Evolutionary conservation across 2,797 vertebrate genomes (phyloP).

Genomic region (Nothura maculosa): DNA sequence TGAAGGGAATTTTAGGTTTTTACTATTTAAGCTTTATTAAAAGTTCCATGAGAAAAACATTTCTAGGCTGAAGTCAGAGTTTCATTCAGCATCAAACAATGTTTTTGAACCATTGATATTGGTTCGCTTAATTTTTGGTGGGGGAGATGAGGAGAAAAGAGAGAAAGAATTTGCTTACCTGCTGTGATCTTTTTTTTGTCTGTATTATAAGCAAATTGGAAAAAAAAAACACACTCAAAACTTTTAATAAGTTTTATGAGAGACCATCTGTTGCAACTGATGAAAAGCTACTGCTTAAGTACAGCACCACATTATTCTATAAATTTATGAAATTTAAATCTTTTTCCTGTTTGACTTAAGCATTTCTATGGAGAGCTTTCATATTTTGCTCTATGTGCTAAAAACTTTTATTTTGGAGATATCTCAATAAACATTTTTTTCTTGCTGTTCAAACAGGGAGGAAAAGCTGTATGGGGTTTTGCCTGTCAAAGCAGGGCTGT

Average conservation of each 20-base stretch:
- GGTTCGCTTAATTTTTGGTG: no score
- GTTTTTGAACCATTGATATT: neutral
- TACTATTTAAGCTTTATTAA: neutral
- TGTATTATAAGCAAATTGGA: neutral
- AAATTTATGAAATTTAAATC: neutral
- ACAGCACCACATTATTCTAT: neutral
- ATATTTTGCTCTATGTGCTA: neutral
- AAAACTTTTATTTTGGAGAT: neutral
- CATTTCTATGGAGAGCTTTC: neutral
- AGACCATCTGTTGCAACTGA: neutral
- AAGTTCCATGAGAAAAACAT: neutral
- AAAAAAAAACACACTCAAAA: neutral
- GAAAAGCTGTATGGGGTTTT: neutral
- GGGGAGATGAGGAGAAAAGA: no score
- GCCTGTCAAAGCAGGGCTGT: neutral
- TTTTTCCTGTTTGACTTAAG: neutral
- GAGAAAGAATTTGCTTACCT: no score
- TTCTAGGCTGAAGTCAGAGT: neutral
- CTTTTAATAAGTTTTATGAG: neutral
- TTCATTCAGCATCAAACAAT: neutral
- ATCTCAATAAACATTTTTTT: neutral
- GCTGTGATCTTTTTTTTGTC: neutral
- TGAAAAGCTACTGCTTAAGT: neutral
- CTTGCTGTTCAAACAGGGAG: neutral
- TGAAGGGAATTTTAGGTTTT: neutral